Percentiles rank a stretch among this genome's conserved stretches.
Conservation (phyloP, 2,797 vertebrate genomes). For the Lepus townsendii region DNA sequence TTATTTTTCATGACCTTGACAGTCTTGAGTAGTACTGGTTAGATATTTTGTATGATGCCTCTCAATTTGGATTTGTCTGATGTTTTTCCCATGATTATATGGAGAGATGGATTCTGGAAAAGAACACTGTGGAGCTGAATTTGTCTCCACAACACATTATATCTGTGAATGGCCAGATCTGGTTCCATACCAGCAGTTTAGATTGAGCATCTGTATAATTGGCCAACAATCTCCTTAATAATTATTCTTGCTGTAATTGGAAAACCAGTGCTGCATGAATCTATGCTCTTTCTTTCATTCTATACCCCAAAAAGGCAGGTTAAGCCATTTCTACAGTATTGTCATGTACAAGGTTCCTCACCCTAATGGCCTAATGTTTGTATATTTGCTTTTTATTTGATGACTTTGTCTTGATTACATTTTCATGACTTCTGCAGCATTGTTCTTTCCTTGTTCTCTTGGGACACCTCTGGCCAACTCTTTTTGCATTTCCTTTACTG, state of each 20-base stretch:
- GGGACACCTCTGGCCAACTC: neutral
- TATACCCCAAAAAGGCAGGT: neutral
- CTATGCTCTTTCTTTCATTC: neutral
- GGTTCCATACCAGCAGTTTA: neutral
- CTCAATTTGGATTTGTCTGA: conserved; percentile 1
- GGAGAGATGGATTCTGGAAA: neutral
- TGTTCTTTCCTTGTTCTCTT: neutral
- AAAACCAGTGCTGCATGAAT: neutral
- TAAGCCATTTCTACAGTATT: neutral
- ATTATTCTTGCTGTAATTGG: neutral
- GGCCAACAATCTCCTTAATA: neutral
- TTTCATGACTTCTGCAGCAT: neutral
- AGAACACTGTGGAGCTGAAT: neutral
- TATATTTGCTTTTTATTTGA: neutral
- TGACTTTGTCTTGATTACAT: neutral
- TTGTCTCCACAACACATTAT: neutral
- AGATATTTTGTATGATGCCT: neutral
- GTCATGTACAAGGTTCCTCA: neutral
- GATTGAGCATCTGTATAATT: neutral
- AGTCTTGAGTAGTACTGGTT: neutral
- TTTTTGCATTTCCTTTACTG: neutral
- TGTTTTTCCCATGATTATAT: neutral
- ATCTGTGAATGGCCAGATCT: neutral
- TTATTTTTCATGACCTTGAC: neutral
- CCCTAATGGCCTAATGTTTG: neutral